Conservation (phyloP, 2,888 invertebrate species). For the Agonopterix arenella region DNA sequence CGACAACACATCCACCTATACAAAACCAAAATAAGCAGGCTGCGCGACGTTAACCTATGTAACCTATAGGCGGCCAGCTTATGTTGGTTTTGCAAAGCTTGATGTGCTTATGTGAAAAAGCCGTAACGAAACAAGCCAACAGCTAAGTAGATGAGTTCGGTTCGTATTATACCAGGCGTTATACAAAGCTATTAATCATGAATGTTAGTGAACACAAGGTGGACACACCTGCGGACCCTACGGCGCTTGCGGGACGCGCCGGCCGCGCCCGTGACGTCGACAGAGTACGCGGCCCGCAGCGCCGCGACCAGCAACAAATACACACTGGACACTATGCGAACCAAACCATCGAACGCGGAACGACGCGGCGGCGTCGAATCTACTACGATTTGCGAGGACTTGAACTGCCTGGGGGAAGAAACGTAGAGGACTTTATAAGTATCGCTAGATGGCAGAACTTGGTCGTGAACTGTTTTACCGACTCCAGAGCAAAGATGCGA, state of each 20-base stretch:
- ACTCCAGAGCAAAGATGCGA: no score
- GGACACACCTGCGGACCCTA: slow-evolving; percentile 41
- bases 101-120: no score
- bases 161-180: slow-evolving; percentile 43
- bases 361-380: slow-evolving; percentile 22
- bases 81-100: no score
- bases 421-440: slow-evolving; percentile 2
- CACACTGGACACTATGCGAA: slow-evolving; percentile 52
- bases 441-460: background rate
- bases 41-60: no score
- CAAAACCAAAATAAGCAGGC: no score
- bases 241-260: slow-evolving; percentile 29
- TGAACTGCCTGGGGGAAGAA: slow-evolving; percentile 48
- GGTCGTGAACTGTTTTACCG: no score
- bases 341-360: slow-evolving; percentile 46
- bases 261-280: slow-evolving; percentile 15
- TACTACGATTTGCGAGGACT: slow-evolving; percentile 58
- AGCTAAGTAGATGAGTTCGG: slow-evolving; percentile 31
- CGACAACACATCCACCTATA: no score
- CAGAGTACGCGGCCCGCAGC: slow-evolving; percentile 17
- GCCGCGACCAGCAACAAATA: slow-evolving; percentile 38
- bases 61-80: no score
- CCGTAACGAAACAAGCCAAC: background rate
- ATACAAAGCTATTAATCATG: slow-evolving; percentile 8
- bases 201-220: background rate